Evolutionary conservation across 1,140 invertebrate species (phyloP), one percentile per base, ranked within the genome.

Genomic region (Bombyx mandarina): DNA sequence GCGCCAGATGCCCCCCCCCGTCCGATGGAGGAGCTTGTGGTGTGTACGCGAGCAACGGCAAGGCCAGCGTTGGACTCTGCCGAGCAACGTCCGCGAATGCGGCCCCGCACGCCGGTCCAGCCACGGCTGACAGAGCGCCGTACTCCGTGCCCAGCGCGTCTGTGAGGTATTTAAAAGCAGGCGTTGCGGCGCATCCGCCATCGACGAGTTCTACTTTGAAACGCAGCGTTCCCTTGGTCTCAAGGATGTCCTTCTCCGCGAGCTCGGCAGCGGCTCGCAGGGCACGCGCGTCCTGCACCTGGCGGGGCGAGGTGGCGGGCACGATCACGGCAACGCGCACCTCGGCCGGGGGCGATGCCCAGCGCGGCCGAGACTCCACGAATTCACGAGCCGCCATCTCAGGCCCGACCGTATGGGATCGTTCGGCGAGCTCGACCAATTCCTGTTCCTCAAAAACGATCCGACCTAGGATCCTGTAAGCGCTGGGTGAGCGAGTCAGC

Each of bases 41-140:
- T 7, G 73, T 82, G 63, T 85, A 85, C 6, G 74, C 74, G 44
- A 82, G 60, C 54, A 69, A 61, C 12, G 80, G 79, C 58, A 85
- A 58, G 8, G 54, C 50, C 52, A 75, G 70, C 42, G 68, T 56
- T 6, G 70, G 62, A 46, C 66, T 67, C 45, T 74, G 77, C 2
- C 69, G 69, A 47, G 79, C 79, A 7, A 77, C 75, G 58, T 77
- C 80, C 0, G 76, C 69, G 58, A 75, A 77, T 0, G 79, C 72
- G 0, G 70, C 77, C n/a, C 67, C 79, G 56, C 82, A 86, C 26
- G 75, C 79, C 1, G 80, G 79, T 0, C 80, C 82, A 2, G 73
- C 76, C 46, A 80, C 69, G 1, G 76, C 80, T 5, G 79, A 69
- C 50, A 85, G 62, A 8, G 69, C 62, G 9, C 71, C 73, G 60